Percentiles rank a stretch among this genome's conserved stretches.
Evolutionary conservation across 2,888 invertebrate species (phyloP).

Genomic region (Polyommatus icarus): DNA sequence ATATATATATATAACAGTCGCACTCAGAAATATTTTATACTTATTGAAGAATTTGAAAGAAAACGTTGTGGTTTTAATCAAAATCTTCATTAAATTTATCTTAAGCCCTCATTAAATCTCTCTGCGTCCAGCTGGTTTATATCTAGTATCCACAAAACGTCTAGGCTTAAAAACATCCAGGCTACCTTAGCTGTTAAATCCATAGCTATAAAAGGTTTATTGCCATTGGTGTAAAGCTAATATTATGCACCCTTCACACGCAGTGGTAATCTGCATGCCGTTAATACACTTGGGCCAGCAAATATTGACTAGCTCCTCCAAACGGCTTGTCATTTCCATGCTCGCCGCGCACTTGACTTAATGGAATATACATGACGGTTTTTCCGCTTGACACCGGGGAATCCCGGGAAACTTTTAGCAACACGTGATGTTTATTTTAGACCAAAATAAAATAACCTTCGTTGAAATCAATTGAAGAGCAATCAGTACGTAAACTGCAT

Average conservation of each 20-base stretch:
- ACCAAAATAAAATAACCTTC: neutral
- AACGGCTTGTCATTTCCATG: conserved; percentile 67
- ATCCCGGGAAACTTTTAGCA: neutral
- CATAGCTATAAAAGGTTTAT: neutral
- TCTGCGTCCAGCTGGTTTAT: neutral
- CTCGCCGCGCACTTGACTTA: conserved; percentile 60
- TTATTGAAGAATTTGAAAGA: neutral
- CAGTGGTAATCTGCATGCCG: conserved; percentile 65
- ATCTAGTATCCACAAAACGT: neutral
- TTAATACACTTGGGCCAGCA: conserved; percentile 64
- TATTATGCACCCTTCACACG: conserved; percentile 61
- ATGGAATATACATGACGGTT: conserved; percentile 56
- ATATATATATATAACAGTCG: neutral
- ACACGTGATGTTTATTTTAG: neutral
- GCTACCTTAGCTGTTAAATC: neutral
- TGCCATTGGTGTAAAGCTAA: conserved; percentile 41
- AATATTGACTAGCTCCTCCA: conserved; percentile 72
- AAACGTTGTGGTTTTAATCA: neutral
- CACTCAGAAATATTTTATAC: neutral
- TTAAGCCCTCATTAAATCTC: neutral
- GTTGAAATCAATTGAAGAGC: too few relatives aligned
- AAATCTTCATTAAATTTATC: neutral
- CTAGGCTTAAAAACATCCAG: neutral
- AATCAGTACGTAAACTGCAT: too few relatives aligned
- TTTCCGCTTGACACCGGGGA: conserved; percentile 31